Conservation (phyloP, 2,797 vertebrate genomes). For the Margarornis squamiger region DNA sequence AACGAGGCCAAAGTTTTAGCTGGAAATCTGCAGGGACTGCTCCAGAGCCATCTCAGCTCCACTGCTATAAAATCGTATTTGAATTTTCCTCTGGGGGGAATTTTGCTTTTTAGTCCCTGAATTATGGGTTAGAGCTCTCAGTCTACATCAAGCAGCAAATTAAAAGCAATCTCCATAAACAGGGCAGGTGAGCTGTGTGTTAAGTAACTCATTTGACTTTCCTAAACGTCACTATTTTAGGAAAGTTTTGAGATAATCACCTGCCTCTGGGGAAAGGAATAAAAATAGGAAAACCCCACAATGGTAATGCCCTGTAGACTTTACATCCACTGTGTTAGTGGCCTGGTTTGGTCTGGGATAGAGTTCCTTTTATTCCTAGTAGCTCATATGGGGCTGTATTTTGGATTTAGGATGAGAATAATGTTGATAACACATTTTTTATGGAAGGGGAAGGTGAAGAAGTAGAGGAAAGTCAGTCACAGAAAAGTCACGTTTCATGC, state of each 20-base stretch:
- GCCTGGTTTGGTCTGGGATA: not conserved
- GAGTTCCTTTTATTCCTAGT: not conserved
- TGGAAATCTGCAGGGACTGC: not conserved
- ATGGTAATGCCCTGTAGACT: rapidly evolving
- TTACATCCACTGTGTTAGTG: not conserved
- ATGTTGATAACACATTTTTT: not conserved
- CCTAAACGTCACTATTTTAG: not conserved
- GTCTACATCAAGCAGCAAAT: not conserved
- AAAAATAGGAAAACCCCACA: not conserved
- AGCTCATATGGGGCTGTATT: not conserved
- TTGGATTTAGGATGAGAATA: not conserved
- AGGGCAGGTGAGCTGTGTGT: not conserved
- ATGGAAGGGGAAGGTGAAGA: not conserved
- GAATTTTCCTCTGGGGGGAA: not conserved
- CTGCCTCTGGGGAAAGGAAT: not conserved
- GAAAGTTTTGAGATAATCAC: not conserved
- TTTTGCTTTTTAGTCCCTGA: not conserved
- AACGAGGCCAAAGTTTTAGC: not conserved
- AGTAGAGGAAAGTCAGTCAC: not conserved
- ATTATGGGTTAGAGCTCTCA: not conserved
- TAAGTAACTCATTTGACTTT: not conserved
- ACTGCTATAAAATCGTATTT: not conserved
- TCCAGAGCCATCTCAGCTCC: not conserved
- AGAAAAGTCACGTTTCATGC: rapidly evolving
- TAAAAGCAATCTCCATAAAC: not conserved